phyloP scores from a whole-genome alignment of 2,113 vertebrate genomes.

The Formicarius rufipectus region DNA sequence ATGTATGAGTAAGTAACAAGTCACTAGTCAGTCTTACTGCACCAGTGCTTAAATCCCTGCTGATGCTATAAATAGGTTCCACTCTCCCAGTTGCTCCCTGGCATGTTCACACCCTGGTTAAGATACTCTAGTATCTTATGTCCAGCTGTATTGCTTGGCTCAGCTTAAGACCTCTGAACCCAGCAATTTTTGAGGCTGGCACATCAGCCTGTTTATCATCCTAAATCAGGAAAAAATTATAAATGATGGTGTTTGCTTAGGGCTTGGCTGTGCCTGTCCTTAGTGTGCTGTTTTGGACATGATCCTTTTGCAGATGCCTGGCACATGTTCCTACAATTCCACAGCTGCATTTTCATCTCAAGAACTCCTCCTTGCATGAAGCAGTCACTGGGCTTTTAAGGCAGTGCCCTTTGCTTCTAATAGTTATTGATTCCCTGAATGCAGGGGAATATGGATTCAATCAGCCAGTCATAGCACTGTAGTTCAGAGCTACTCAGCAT shows the following conservation, averaged over 20 bases:
- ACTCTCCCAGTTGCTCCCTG: neutral
- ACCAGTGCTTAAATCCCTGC: neutral
- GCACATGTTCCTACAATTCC: neutral
- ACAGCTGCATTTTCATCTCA: neutral
- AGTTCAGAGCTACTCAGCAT: slow-evolving; percentile 28
- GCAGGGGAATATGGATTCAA: slow-evolving; percentile 32
- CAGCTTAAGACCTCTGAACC: neutral
- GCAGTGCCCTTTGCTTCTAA: slow-evolving; percentile 13
- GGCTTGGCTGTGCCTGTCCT: neutral
- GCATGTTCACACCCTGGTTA: neutral
- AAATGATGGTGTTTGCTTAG: neutral
- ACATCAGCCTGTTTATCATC: neutral
- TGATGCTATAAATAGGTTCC: neutral
- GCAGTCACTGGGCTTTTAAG: neutral
- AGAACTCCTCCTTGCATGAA: neutral
- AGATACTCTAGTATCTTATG: neutral
- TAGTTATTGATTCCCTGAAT: slow-evolving; percentile 50
- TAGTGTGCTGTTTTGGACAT: neutral
- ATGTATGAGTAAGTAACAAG: slow-evolving; percentile 11
- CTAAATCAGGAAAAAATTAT: neutral
- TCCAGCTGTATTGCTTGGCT: neutral
- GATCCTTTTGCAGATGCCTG: neutral
- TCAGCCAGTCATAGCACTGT: slow-evolving; percentile 21
- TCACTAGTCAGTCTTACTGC: neutral
- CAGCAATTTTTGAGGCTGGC: neutral